Evolutionary conservation across 1,140 invertebrate species (phyloP), one percentile per base, ranked within the genome.

Genomic region (Steinernema khuongi): DNA sequence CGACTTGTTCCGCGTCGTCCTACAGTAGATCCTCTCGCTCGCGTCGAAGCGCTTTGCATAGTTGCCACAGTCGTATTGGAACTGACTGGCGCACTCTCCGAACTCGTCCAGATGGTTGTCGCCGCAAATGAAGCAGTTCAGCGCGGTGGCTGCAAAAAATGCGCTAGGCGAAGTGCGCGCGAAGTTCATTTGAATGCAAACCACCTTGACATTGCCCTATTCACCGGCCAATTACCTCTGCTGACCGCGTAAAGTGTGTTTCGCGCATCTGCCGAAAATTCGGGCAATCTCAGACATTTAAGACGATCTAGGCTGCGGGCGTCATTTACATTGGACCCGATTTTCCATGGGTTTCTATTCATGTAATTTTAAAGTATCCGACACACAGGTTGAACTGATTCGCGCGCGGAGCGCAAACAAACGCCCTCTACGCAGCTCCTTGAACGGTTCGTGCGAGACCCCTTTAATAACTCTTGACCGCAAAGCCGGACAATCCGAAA

Each of bases 1-100:
- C 31, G 67, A 50, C 32, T 60, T 73, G 29, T 74, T 50, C 74
- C 80, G 73, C 18, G 77, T 81, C 30, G 78, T 81, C 29, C 80
- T 32, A 71, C 80, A 81, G 66, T 72, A 80, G 18, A 82, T 77
- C 60, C 75, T 77, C 70, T 78, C 77, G 31, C 36, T 32, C 32
- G 67, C 22, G 19, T 73, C 60, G 31, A 71, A 82, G 26, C 75
- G 67, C 60, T 60, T 73, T n/a, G 74, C 79, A 50, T 81, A 81
- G n/a, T 31, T 41, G 22, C 68, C 68, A 44, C 80, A 81, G 50
- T 80, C 80, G 33, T 75, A 81, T 22, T 76, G 73, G 36, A 83
- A 83, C 41, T 83, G 74, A 18, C 69, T 69, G 1, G 17, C 50
- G 69, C 80, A 81, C 44, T 81, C 80, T 44, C 81, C 80, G 30